A percentile compares a stretch with the other conserved stretches of the same genome.
Evolutionary conservation across 2,113 vertebrate species (phyloP).

Genomic region (Phasianus colchicus): DNA sequence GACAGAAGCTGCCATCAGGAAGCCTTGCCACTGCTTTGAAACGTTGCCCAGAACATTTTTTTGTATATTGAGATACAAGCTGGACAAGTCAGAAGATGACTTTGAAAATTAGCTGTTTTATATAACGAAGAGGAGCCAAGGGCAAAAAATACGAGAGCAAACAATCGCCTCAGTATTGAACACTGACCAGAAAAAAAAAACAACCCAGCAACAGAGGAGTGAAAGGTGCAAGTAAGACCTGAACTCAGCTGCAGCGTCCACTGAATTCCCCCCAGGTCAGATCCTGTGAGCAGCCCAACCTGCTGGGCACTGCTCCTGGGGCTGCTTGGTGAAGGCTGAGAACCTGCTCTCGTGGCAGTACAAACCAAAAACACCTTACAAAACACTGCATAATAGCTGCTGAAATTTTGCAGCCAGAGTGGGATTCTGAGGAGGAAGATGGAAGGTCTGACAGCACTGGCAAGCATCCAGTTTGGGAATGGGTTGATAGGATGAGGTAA

Average conservation of each 20-base stretch:
- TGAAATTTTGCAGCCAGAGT: neutral
- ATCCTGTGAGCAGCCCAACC: accelerated
- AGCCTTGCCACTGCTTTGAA: constrained; percentile 23
- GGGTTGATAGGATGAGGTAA: neutral
- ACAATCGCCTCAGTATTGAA: neutral
- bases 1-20: neutral
- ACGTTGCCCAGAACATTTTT: neutral
- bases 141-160: neutral
- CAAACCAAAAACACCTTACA: neutral
- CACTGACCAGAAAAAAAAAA: neutral
- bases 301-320: too few species aligned
- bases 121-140: neutral
- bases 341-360: accelerated
- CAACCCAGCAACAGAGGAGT: too few species aligned
- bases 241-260: neutral
- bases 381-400: neutral
- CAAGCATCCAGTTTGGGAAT: neutral
- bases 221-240: neutral
- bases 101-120: constrained; percentile 29
- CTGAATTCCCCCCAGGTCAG: neutral
- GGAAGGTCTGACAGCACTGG: neutral
- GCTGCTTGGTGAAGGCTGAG: neutral
- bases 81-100: constrained; percentile 3
- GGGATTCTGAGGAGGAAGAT: neutral
- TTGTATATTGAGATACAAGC: neutral